Conservation (phyloP, 2,797 vertebrate genomes). For the Tokudaia tokunoshimensis region DNA sequence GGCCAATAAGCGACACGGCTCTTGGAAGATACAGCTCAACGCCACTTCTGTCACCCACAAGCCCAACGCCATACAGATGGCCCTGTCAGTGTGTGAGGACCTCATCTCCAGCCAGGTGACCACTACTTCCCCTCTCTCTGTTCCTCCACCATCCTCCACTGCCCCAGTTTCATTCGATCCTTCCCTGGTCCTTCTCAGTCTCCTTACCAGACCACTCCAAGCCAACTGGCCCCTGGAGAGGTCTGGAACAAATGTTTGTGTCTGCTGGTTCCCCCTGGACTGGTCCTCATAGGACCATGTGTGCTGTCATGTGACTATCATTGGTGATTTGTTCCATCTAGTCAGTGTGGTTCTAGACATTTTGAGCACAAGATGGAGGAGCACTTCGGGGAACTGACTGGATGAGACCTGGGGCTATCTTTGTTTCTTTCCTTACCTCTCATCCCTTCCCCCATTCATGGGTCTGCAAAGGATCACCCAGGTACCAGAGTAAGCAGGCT, state of each 20-base stretch:
- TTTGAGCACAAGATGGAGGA: accelerated
- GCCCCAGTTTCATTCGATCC: background rate
- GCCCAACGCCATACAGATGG: conserved; percentile 99
- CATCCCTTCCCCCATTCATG: background rate
- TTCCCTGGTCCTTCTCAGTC: background rate
- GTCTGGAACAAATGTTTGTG: background rate
- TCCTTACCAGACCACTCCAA: background rate
- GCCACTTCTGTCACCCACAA: conserved; percentile 98
- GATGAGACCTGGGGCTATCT: background rate
- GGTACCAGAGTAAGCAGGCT: background rate
- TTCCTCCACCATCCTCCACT: background rate
- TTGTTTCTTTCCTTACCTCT: conserved; percentile 33
- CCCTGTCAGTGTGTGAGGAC: conserved; percentile 98
- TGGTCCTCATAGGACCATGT: background rate
- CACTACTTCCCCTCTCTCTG: background rate
- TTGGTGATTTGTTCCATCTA: background rate
- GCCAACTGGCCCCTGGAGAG: background rate
- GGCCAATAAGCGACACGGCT: conserved; percentile 95
- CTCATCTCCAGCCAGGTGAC: conserved; percentile 98
- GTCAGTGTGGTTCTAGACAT: background rate
- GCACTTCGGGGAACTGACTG: background rate
- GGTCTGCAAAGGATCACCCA: background rate
- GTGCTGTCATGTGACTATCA: background rate
- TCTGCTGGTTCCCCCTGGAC: background rate
- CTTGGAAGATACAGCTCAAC: conserved; percentile 97